Evolutionary conservation across 2,113 vertebrate genomes (phyloP), one percentile per base, ranked within the genome.

Genomic region (Rhodinocichla rosea): DNA sequence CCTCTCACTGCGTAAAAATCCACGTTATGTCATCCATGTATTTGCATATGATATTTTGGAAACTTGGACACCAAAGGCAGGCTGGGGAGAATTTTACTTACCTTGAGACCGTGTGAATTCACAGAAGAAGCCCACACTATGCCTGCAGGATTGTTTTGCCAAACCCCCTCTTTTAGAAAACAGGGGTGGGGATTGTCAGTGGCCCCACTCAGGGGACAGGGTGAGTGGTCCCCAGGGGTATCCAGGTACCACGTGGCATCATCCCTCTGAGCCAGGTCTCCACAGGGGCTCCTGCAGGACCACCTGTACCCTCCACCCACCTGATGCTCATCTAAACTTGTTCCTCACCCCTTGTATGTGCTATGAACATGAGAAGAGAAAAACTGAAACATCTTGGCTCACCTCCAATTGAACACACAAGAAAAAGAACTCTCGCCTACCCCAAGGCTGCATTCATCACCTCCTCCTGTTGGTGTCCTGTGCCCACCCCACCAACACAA

Each of bases 1-100:
- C 64, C 42, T 93, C 82, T 92, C 49, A 42, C 35, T 64, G 55
- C 12, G 1, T 88, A 92, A 87, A 95, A 94, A 69, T 89, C 50
- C 50, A 37, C 3, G 4, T 92, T 55, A 68, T 40, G 32, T 65
- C 6, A 6, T 86, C 50, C 68, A 67, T 9, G 19, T 80, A 77
- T 52, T 74, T 56, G 35, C 0, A 0, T 55, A 15, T 16, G 8
- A 67, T 21, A 65, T 90, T 93, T 77, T 74, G 44, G 49, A 89
- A 39, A 55, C 50, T 83, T 71, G 86, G 60, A 52, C 21, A 42
- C 6, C 3, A 9, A 83, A 63, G 9, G n/a, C 50, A 95, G 37
- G 8, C 47, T 30, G 20, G 45, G 19, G 52, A 73, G 64, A 39
- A 53, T 96, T 93, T 87, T 89, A 84, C 93, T 95, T 93, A 94